Conservation (phyloP, 2,797 vertebrate genomes). For the Threskiornis aethiopicus region DNA sequence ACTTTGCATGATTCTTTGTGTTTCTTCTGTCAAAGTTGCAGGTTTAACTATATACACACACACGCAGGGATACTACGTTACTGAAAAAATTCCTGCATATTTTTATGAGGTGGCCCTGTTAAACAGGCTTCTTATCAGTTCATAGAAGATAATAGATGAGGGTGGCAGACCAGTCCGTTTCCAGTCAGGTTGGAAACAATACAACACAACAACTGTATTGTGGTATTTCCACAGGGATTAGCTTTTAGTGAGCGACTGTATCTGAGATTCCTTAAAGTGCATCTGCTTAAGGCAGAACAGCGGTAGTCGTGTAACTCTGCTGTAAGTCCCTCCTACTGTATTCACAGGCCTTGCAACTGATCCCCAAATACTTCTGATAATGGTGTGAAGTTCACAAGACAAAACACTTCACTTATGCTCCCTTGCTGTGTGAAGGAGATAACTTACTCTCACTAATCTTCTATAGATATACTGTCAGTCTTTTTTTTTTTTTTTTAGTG, state of each 20-base stretch:
- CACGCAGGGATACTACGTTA: neutral
- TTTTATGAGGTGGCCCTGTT: neutral
- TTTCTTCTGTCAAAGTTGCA: neutral
- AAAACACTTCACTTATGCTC: neutral
- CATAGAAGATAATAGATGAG: neutral
- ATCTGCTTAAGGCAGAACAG: neutral
- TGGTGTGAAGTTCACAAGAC: neutral
- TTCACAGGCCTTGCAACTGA: neutral
- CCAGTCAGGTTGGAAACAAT: neutral
- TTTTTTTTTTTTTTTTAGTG: neutral
- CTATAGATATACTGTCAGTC: fast-evolving
- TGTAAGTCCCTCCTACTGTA: neutral
- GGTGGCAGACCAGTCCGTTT: neutral
- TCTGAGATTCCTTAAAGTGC: neutral
- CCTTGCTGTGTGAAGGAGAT: neutral
- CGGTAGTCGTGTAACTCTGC: neutral
- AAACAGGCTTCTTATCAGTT: neutral
- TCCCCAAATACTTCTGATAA: neutral
- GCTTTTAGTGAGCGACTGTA: neutral
- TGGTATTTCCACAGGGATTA: neutral
- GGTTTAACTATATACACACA: neutral
- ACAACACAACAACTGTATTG: neutral
- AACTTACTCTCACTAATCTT: neutral
- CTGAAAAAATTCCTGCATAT: fast-evolving
- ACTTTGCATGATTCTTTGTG: neutral